Percentiles rank a stretch among this genome's conserved stretches.
phyloP scores from a whole-genome alignment of 2,113 vertebrate genomes.

The Plectropomus leopardus region DNA sequence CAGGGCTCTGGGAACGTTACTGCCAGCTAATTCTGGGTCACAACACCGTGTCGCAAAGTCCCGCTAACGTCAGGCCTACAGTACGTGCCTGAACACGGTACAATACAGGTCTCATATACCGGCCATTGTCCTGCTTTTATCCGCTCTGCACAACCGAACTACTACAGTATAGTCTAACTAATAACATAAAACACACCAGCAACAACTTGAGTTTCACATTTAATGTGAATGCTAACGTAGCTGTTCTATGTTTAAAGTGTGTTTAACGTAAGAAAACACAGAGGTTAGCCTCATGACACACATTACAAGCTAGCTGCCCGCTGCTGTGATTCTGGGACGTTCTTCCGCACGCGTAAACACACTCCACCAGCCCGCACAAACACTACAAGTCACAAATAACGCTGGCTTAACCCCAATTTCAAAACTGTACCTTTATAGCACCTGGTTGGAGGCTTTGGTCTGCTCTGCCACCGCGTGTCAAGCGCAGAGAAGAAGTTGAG shows the following conservation, averaged over 20 bases:
- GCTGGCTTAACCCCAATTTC: not conserved
- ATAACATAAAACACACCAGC: not conserved
- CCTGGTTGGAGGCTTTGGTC: not conserved
- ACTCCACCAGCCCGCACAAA: slow-evolving; percentile 2
- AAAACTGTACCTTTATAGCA: slow-evolving; percentile 49
- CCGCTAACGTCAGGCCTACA: slow-evolving; percentile 29
- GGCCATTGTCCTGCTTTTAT: not conserved
- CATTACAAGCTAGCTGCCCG: not conserved
- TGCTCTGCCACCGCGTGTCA: not conserved
- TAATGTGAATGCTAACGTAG: not conserved
- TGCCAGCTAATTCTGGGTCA: slow-evolving; percentile 56
- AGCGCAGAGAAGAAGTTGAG: not conserved
- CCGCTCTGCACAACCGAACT: not conserved
- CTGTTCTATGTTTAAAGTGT: not conserved
- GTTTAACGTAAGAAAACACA: not conserved
- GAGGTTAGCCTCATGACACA: not conserved
- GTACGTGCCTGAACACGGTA: slow-evolving; percentile 8
- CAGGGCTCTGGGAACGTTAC: not conserved
- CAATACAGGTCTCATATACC: not conserved
- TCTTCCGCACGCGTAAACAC: slow-evolving; percentile 23
- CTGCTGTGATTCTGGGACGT: slow-evolving; percentile 1
- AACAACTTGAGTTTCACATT: not conserved
- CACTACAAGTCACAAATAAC: not conserved
- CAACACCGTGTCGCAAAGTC: slow-evolving; percentile 56
- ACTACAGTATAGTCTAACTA: not conserved